Percentiles rank a stretch among this genome's conserved stretches.
These are phyloP conservation scores for Keiferia lycopersicella DNA, from an alignment of 2,888 invertebrate genomes.

Conservation along the genomic window DNA sequence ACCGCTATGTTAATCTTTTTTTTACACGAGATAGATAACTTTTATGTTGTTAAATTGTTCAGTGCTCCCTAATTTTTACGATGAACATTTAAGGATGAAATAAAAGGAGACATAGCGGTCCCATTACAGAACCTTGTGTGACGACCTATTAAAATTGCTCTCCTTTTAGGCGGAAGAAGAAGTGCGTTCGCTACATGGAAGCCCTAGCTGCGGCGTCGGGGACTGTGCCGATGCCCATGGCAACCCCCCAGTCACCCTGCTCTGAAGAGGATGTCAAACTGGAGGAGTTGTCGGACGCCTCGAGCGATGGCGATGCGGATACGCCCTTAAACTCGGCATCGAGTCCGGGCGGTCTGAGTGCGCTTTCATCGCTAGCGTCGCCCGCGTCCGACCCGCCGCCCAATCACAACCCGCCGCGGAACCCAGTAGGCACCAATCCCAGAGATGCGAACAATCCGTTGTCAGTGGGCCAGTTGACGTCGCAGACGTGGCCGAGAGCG, in stretches of 20 bases:
- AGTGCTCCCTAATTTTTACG: no score
- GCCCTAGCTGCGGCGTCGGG: conserved; percentile 85
- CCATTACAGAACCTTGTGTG: conserved; percentile 32
- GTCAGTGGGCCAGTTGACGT: conserved; percentile 94
- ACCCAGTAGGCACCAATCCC: conserved; percentile 95
- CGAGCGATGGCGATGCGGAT: conserved; percentile 80
- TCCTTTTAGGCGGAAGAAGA: conserved; percentile 94
- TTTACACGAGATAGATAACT: not conserved
- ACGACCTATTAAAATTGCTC: conserved; percentile 25
- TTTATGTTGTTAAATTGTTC: not conserved
- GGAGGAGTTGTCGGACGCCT: conserved; percentile 85
- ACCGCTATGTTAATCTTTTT: conserved; percentile 1
- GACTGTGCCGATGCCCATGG: conserved; percentile 87
- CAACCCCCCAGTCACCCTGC: conserved; percentile 90
- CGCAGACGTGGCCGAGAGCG: conserved; percentile 80
- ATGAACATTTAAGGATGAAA: no score
- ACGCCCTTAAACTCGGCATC: conserved; percentile 75
- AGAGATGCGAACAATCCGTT: conserved; percentile 96
- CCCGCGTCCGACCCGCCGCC: conserved; percentile 87
- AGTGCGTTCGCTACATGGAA: conserved; percentile 98
- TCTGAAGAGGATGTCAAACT: conserved; percentile 88
- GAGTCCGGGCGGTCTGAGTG: conserved; percentile 75
- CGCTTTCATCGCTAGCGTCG: conserved; percentile 84
- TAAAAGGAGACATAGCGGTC: conserved; percentile 38
- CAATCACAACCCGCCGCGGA: conserved; percentile 75